Base-by-base conservation (phyloP, 2,113 vertebrate species). In the Piprites chloris region DNA sequence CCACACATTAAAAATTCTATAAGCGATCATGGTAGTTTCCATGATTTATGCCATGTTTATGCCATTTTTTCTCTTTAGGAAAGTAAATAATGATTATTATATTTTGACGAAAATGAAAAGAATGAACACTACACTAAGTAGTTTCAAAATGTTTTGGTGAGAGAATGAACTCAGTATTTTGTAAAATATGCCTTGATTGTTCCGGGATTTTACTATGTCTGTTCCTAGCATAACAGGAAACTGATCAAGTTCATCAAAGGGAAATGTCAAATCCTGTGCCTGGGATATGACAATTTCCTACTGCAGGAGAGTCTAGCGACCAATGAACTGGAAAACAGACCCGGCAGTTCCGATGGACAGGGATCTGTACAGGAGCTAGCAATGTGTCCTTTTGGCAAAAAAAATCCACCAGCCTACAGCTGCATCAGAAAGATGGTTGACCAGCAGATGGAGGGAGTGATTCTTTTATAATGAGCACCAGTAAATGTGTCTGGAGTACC, bases 361-460 rank as follows among this genome's bases (percentile, higher is more conserved):
- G 0, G 0, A 78, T 20, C 9, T 61, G 12, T 56, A 32, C 23
- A 12, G 32, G 21, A 52, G 13, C 13, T 33, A 52, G 20, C 3
- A 30, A 33, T 23, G 4, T 1, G 4, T 10, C 5, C 11, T 35
- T 50, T 17, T n/a, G 13, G 33, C 8, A 59, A 66, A 53, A 53
- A 46, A 46, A 50, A 6, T 6, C 10, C 35, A 44, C 4, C 10
- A 73, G 9, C 30, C 21, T 39, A 39, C 8, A 61, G 15, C 6
- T 88, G 17, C 30, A 42, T 35, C 35, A 69, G 37, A 27, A 72
- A 76, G 5, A 35, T 5, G 4, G 6, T 17, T 24, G 9, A 42
- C 44, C 27, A 37, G 26, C 44, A 71, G 30, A 14, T 33, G 5
- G 4, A 71, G 16, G 26, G 39, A 71, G 17, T 17, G 27, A 71